Conservation (phyloP, 2,888 invertebrate genomes). For the Octonoba sinensis region DNA sequence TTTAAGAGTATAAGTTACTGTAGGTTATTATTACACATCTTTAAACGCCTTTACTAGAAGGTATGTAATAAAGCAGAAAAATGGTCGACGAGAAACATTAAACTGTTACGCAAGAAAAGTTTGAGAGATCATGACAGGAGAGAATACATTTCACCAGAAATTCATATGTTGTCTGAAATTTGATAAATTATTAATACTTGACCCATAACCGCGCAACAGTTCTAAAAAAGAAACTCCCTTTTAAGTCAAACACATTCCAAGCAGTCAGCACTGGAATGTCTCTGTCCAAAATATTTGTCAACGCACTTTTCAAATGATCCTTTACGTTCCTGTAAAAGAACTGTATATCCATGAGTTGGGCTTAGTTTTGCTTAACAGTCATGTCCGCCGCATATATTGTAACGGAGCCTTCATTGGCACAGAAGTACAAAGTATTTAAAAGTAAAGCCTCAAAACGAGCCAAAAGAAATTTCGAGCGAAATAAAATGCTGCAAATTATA, state of each 20-base stretch:
- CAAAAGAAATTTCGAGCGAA: no score
- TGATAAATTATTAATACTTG: slow-evolving; percentile 4
- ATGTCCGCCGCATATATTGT: neutral
- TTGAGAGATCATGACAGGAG: no score
- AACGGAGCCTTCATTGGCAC: neutral
- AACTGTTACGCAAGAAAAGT: no score
- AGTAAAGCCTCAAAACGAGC: no score
- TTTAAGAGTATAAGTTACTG: no score
- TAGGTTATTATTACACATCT: no score
- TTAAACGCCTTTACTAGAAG: no score
- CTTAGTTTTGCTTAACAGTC: neutral
- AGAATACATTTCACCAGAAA: no score
- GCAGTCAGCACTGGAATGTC: neutral
- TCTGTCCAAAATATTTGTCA: neutral
- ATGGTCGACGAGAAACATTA: no score
- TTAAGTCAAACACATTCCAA: slow-evolving; percentile 13
- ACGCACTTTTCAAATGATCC: neutral
- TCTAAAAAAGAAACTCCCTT: slow-evolving; percentile 18
- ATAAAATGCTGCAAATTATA: no score
- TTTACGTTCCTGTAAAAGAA: neutral
- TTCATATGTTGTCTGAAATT: neutral
- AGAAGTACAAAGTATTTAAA: no score
- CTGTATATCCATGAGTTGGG: neutral
- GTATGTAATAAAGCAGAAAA: no score
- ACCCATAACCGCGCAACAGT: neutral